Conservation (phyloP, 2,888 invertebrate genomes). For the Pterobdella sp. region DNA sequence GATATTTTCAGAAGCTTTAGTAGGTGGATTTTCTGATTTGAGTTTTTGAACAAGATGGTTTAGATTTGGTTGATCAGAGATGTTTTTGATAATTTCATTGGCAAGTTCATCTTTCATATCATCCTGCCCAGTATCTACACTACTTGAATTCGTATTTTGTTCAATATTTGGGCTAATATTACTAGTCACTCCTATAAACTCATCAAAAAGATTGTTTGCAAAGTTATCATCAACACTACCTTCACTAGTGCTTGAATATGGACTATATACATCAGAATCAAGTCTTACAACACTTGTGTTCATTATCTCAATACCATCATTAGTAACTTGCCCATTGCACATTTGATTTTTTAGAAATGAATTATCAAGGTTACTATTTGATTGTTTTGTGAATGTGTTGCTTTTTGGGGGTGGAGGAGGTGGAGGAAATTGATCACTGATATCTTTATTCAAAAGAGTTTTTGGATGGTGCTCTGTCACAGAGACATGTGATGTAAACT, state of each 20-base stretch:
- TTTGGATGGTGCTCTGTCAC: no score
- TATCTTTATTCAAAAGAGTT: neutral
- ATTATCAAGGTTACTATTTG: neutral
- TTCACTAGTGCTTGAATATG: conserved; percentile 24
- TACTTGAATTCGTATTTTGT: neutral
- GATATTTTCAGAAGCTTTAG: conserved; percentile 4
- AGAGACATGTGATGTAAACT: no score
- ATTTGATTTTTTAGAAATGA: neutral
- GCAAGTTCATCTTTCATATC: neutral
- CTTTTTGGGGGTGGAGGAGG: neutral
- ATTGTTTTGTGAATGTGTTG: neutral
- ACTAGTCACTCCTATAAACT: conserved; percentile 6
- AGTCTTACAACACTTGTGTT: no score
- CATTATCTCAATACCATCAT: neutral
- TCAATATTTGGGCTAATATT: neutral
- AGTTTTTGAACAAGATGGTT: neutral
- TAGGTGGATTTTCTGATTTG: neutral
- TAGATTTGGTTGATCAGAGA: neutral
- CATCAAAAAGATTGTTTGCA: conserved; percentile 26
- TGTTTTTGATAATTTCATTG: neutral
- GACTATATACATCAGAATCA: conserved; percentile 16
- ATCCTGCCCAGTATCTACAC: neutral
- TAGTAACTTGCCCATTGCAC: neutral
- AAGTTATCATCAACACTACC: conserved; percentile 17
- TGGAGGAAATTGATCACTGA: neutral